These are phyloP conservation scores for Stercorarius parasiticus DNA, from an alignment of 2,113 vertebrate genomes.

Conservation along the genomic window DNA sequence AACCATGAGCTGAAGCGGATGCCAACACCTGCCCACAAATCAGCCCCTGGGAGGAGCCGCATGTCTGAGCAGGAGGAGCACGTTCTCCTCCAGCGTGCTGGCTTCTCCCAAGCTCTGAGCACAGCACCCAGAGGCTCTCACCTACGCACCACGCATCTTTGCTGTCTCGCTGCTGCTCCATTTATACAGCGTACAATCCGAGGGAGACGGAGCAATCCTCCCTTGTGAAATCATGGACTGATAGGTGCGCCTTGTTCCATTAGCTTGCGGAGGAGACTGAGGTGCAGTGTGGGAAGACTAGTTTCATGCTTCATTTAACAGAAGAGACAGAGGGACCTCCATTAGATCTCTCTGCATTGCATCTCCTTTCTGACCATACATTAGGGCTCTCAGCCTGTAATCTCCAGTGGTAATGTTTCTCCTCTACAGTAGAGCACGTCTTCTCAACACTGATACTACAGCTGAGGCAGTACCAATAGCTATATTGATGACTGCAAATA, in stretches of 20 bases:
- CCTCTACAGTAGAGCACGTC: not conserved
- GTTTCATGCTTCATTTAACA: constrained; percentile 48
- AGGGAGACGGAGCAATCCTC: not conserved
- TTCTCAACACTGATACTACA: not conserved
- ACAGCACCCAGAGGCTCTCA: not conserved
- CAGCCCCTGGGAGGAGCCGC: not conserved
- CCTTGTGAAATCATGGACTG: not conserved
- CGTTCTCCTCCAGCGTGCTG: not conserved
- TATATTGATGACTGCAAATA: not conserved
- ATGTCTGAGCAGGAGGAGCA: not conserved
- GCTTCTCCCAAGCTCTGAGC: not conserved
- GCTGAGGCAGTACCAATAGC: not conserved
- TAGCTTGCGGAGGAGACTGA: not conserved
- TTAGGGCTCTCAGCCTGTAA: not conserved
- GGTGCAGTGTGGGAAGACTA: not conserved
- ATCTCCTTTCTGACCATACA: not conserved
- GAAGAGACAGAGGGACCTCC: constrained; percentile 40
- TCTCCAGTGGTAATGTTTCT: not conserved
- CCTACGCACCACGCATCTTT: not conserved
- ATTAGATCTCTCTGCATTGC: constrained; percentile 16
- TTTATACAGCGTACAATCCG: not conserved
- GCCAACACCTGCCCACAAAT: not conserved
- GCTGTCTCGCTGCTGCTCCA: not conserved
- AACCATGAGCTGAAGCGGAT: not conserved
- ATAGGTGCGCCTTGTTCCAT: not conserved